These are phyloP conservation scores for Pseudomyrmex dendroicus DNA, from an alignment of 1,140 invertebrate genomes.

Conservation along the genomic window DNA sequence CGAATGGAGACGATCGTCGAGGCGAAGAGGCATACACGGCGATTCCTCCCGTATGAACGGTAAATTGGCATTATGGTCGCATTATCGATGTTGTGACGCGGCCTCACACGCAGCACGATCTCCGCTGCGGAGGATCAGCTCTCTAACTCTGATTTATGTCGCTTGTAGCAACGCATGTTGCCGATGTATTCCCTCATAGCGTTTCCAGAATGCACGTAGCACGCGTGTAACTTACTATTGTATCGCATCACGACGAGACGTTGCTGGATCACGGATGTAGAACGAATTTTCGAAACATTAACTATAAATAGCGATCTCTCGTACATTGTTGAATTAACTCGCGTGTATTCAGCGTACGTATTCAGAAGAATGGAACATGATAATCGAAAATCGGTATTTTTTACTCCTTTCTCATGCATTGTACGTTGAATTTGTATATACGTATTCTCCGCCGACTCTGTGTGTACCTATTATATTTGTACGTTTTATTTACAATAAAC, in stretches of 20 bases:
- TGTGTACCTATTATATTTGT: not conserved
- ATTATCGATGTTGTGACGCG: slow-evolving; percentile 83
- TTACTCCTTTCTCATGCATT: not conserved
- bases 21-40: not conserved
- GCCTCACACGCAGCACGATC: slow-evolving; percentile 76
- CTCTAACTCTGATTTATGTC: slow-evolving; percentile 81
- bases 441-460: not conserved
- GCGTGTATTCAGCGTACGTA: slow-evolving; percentile 2
- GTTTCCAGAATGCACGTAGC: slow-evolving; percentile 61
- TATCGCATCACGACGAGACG: slow-evolving; percentile 34
- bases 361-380: slow-evolving; percentile 25
- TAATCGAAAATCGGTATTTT: slow-evolving; percentile 31
- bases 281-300: slow-evolving; percentile 22
- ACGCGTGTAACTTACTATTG: slow-evolving; percentile 63
- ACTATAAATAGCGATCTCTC: not conserved
- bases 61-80: slow-evolving; percentile 83
- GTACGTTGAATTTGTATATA: slow-evolving; percentile 12
- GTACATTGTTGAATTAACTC: not conserved
- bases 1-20: slow-evolving; percentile 52
- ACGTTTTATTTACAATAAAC: slow-evolving; percentile 34
- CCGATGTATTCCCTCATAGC: slow-evolving; percentile 49
- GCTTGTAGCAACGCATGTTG: slow-evolving; percentile 53
- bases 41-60: slow-evolving; percentile 74
- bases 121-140: slow-evolving; percentile 73
- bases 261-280: slow-evolving; percentile 41